Percentiles rank a stretch among this genome's conserved stretches.
phyloP scores from a whole-genome alignment of 2,797 vertebrate genomes.

The Xenops minutus region DNA sequence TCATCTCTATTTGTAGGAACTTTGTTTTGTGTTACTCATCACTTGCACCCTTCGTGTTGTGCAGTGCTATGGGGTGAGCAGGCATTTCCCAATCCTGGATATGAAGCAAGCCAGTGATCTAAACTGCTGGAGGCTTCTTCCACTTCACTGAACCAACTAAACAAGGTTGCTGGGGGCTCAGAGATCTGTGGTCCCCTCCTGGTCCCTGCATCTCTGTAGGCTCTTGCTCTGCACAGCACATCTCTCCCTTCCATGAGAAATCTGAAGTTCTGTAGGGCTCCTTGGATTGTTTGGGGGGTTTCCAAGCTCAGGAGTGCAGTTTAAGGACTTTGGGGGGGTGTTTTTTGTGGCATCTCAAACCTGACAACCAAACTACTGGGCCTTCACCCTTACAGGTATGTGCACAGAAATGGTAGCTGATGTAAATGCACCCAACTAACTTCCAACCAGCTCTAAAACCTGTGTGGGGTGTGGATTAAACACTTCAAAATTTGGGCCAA shows the following conservation, averaged over 20 bases:
- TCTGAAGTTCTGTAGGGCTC: neutral
- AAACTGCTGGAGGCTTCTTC: neutral
- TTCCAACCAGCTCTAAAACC: neutral
- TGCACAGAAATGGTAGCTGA: rapidly evolving
- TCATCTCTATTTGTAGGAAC: neutral
- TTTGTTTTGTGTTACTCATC: neutral
- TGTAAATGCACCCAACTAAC: rapidly evolving
- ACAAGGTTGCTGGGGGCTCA: neutral
- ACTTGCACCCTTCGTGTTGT: rapidly evolving
- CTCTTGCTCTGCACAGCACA: neutral
- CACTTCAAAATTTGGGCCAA: neutral
- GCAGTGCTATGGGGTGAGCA: neutral
- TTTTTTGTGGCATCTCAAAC: neutral
- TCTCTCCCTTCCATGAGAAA: neutral
- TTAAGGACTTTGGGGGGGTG: neutral
- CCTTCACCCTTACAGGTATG: neutral
- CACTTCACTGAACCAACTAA: neutral
- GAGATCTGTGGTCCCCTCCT: rapidly evolving
- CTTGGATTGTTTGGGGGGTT: neutral
- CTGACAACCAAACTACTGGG: neutral
- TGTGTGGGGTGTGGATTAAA: neutral
- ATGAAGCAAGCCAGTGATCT: neutral
- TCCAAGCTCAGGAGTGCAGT: neutral
- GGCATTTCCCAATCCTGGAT: neutral
- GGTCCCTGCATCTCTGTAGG: neutral